Evolutionary conservation across 2,888 invertebrate genomes (phyloP), one percentile per base, ranked within the genome.

Genomic region (Limnephilus lunatus): DNA sequence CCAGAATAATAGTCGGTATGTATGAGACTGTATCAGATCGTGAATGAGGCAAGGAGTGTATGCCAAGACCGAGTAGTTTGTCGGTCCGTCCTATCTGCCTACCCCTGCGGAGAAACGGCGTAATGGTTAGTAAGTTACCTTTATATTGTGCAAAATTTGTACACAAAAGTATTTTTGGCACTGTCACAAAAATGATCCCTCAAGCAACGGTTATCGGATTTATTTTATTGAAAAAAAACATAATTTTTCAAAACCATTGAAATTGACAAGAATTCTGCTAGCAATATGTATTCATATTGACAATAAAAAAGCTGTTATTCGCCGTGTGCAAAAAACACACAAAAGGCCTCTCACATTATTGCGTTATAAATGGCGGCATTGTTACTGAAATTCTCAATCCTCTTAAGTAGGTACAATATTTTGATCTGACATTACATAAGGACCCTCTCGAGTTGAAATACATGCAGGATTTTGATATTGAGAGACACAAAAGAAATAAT

Each of bases 331-430:
- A 68, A 68, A 68, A 68, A 68, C 68, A n/a, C 25, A 68, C 25
- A n/a, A 68, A 68, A 68, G 68, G 68, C 7, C 68, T 68, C n/a
- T 68, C 68, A 68, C 25, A 68, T 68, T 68, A 68, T 68, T 68
- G 68, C 68, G 25, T n/a, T 89, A 48, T 86, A 89, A 48, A 90
- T 90, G 12, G 81, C 25, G 31, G 85, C 32, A 90, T 91, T 91
- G 91, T 91, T 48, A 44, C 35, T 25, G 81, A 81, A 80, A 48
- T 44, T 48, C 39, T 44, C 81, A 32, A 81, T 91, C 91, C 91
- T 90, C 92, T 92, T 88, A 90, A 93, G 90, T 91, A 91, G 30
- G 93, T 82, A 93, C 91, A 93, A 93, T 93, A 93, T 93, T 93
- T 91, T 93, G 93, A 93, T 93, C 81, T 48, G 88, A 91, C 88